These are phyloP conservation scores for Danaus melanippus DNA, from an alignment of 1,140 invertebrate species.

Conservation along the genomic window DNA sequence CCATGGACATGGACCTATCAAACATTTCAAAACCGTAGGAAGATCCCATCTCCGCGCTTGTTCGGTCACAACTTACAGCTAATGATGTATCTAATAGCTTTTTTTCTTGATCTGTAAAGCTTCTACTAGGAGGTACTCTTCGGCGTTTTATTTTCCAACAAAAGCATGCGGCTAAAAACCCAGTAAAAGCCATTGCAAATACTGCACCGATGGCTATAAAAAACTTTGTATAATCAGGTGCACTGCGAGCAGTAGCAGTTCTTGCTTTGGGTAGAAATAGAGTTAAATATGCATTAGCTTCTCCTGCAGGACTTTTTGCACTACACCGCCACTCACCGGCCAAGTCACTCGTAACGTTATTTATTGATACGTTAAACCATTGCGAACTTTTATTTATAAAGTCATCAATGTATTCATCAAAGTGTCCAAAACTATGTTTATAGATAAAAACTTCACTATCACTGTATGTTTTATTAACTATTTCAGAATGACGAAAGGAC, in stretches of 20 bases:
- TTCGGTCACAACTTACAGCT: conserved; percentile 80
- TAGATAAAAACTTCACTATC: conserved; percentile 43
- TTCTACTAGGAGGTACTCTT: conserved; percentile 79
- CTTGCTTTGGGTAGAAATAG: conserved; percentile 55
- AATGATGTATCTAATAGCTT: conserved; percentile 83
- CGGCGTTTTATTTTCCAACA: conserved; percentile 68
- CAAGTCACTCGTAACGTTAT: conserved; percentile 61
- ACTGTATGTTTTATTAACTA: conserved; percentile 41
- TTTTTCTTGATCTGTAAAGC: conserved; percentile 89
- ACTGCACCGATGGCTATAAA: conserved; percentile 52
- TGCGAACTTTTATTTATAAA: conserved; percentile 57
- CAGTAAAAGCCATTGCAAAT: conserved; percentile 48
- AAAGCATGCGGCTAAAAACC: conserved; percentile 49
- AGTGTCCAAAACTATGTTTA: conserved; percentile 37
- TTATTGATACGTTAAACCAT: conserved; percentile 63
- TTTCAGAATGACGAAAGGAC: conserved; percentile 78
- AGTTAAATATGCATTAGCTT: conserved; percentile 50
- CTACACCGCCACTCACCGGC: conserved; percentile 64
- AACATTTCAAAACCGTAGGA: conserved; percentile 75
- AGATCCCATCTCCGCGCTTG: conserved; percentile 66
- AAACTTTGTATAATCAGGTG: conserved; percentile 61
- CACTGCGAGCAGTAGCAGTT: conserved; percentile 47
- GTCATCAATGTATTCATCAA: conserved; percentile 47
- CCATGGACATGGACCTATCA: conserved; percentile 63
- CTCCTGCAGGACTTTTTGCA: conserved; percentile 57